phyloP scores from a whole-genome alignment of 2,113 vertebrate species.

The Castor canadensis region DNA sequence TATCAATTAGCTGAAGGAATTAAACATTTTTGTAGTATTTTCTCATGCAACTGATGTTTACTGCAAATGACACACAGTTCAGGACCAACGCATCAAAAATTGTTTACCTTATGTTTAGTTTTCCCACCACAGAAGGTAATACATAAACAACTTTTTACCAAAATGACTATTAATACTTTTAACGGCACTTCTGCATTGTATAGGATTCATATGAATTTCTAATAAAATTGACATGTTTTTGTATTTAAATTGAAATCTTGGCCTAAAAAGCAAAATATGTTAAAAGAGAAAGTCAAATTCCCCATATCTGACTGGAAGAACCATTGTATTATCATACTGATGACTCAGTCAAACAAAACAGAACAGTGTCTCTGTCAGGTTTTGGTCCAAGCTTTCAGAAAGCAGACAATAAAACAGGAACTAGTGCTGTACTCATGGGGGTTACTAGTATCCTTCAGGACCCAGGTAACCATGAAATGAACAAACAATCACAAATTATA shows the following conservation, averaged over 20 bases:
- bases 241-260: constrained; percentile 23
- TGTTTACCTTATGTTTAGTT: not conserved
- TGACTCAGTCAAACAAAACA: not conserved
- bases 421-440: not conserved
- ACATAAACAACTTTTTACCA: not conserved
- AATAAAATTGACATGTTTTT: not conserved
- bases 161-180: constrained; percentile 12
- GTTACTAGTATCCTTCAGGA: not conserved
- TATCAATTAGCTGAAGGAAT: not conserved
- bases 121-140: not conserved
- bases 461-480: not conserved
- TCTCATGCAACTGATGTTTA: not conserved
- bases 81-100: not conserved
- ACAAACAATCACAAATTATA: not conserved
- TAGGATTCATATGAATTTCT: not conserved
- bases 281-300: not conserved
- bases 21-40: not conserved
- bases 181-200: not conserved
- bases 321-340: not conserved
- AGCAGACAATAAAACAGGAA: not conserved
- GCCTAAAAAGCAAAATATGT: not conserved
- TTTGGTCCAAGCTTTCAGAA: not conserved
- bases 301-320: not conserved
- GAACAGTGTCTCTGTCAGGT: not conserved
- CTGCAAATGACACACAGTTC: not conserved